Evolutionary conservation across 2,113 vertebrate species (phyloP).

Genomic region (Dendrocopos noguchii): DNA sequence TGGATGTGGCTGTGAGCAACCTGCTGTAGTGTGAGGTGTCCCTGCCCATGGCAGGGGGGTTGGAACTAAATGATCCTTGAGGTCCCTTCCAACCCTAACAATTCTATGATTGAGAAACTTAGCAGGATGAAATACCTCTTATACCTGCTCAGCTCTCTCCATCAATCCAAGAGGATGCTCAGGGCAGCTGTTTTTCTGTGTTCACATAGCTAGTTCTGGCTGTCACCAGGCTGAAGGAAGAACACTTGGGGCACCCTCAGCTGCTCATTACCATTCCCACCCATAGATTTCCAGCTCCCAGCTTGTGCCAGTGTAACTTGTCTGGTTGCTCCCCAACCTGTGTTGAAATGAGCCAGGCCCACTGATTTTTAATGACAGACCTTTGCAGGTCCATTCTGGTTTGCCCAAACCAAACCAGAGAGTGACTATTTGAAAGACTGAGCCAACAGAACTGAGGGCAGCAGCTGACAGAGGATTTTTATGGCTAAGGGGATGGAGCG

Average conservation of each 20-base stretch:
- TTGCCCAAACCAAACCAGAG: background rate
- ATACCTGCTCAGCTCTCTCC: background rate
- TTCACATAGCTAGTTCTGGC: background rate
- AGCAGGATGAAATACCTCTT: background rate
- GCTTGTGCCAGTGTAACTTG: conserved; percentile 33
- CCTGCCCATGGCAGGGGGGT: no score
- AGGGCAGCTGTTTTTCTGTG: background rate
- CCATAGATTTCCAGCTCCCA: background rate
- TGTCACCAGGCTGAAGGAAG: background rate
- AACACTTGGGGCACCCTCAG: background rate
- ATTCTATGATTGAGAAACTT: background rate
- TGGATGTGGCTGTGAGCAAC: no score
- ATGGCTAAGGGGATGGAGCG: fast-evolving
- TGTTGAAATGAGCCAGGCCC: background rate
- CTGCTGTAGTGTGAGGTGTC: no score
- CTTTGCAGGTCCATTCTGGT: background rate
- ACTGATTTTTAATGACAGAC: background rate
- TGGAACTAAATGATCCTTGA: no score
- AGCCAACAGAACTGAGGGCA: background rate
- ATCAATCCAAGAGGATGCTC: background rate
- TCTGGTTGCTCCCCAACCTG: background rate
- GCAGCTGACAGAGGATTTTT: background rate
- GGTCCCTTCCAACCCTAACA: no score
- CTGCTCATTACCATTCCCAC: background rate
- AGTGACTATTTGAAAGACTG: background rate